phyloP scores from a whole-genome alignment of 2,888 invertebrate species.

The Lepidocyrtoides sp. region DNA sequence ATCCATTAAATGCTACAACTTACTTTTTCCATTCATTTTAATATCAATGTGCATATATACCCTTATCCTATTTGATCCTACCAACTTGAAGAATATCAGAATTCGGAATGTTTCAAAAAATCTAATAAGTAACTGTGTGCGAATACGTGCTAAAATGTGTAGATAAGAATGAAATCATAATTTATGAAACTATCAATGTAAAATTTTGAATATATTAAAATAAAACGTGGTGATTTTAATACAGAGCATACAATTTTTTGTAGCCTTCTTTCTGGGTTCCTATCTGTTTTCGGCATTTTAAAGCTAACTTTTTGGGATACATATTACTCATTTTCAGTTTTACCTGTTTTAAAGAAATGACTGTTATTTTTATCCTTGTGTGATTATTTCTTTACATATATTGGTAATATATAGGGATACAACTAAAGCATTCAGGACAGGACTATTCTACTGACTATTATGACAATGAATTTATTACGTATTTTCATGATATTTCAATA shows the following conservation, averaged over 20 bases:
- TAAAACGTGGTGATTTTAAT: background rate
- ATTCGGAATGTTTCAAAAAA: constrained; percentile 22
- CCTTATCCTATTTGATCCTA: background rate
- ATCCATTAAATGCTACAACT: background rate
- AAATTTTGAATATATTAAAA: background rate
- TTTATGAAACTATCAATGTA: background rate
- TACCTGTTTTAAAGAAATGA: background rate
- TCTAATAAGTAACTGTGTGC: background rate
- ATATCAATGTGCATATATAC: background rate
- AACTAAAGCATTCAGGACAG: constrained; percentile 8
- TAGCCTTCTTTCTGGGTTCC: too few relatives aligned
- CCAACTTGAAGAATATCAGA: background rate
- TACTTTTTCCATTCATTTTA: background rate
- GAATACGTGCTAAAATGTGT: background rate
- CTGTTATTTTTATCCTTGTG: background rate
- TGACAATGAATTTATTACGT: constrained; percentile 1
- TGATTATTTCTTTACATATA: constrained; percentile 16
- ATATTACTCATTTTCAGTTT: background rate
- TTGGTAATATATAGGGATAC: constrained; percentile 6
- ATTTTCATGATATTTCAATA: constrained; percentile 3
- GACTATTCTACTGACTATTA: constrained; percentile 2
- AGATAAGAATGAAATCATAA: background rate
- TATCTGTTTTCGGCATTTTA: too few relatives aligned
- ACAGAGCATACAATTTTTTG: background rate
- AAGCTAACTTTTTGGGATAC: background rate